A percentile compares a stretch with the other conserved stretches of the same genome.
phyloP scores from a whole-genome alignment of 2,797 vertebrate genomes.

The Pseudocheirus occidentalis region DNA sequence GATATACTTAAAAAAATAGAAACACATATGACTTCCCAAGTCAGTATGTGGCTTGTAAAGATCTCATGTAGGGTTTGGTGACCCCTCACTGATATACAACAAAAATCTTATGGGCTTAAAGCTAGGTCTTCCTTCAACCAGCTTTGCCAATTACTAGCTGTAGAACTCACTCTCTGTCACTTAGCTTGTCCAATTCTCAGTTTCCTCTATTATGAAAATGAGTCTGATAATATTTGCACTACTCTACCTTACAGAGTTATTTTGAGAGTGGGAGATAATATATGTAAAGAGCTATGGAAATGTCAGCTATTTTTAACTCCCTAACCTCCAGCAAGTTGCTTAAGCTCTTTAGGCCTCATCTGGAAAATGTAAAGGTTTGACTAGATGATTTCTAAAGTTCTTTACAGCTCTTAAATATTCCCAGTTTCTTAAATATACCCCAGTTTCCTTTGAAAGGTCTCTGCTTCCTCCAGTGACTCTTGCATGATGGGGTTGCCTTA shows the following conservation, averaged over 20 bases:
- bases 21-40: background rate
- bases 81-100: background rate
- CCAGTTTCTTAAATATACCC: background rate
- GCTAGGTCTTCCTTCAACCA: background rate
- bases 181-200: constrained; percentile 13
- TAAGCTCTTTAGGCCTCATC: background rate
- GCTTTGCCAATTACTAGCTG: background rate
- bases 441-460: background rate
- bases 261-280: background rate
- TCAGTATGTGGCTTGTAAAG: background rate
- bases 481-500: background rate
- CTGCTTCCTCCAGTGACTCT: background rate
- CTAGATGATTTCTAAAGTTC: background rate
- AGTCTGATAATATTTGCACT: background rate
- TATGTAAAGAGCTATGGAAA: constrained; percentile 5
- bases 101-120: background rate
- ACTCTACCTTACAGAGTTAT: background rate
- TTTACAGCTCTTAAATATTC: background rate
- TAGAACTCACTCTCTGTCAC: background rate
- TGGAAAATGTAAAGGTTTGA: background rate
- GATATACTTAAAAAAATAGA: background rate
- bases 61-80: background rate
- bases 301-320: background rate
- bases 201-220: constrained; percentile 28
- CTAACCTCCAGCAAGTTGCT: background rate